Conservation (phyloP, 2,888 invertebrate species). For the Oscheius sp. region DNA sequence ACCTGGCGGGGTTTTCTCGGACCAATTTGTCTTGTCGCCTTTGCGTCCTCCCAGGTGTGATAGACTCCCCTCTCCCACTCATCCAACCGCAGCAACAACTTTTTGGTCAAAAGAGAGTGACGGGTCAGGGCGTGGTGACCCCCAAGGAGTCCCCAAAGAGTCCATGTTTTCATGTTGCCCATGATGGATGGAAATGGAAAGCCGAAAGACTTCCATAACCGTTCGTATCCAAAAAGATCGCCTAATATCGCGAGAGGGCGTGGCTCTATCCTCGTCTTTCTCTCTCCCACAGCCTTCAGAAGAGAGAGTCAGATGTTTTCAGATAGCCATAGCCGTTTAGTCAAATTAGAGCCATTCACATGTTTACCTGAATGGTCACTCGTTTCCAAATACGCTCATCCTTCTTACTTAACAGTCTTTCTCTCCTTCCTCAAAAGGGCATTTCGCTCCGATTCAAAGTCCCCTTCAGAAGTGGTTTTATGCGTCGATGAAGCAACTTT, state of each 20-base stretch:
- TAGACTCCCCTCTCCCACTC: not conserved
- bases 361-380: too few species aligned
- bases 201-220: conserved; percentile 1
- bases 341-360: too few species aligned
- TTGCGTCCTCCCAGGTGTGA: too few species aligned
- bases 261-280: too few species aligned
- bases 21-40: conserved; percentile 5
- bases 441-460: too few species aligned
- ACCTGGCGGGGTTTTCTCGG: not conserved
- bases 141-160: conserved; percentile 1
- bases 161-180: conserved; percentile 14
- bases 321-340: too few species aligned
- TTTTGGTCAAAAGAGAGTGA: not conserved
- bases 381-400: too few species aligned
- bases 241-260: not conserved
- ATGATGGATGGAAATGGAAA: conserved; percentile 18
- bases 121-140: not conserved
- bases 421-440: not conserved
- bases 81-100: not conserved
- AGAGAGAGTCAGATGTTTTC: too few species aligned
- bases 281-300: too few species aligned
- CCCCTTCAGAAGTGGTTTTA: too few species aligned
- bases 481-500: not conserved
- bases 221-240: not conserved
- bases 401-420: too few species aligned